A percentile compares a stretch with the other conserved stretches of the same genome.
Conservation (phyloP, 2,113 vertebrate genomes). For the Xiphophorus couchianus region DNA sequence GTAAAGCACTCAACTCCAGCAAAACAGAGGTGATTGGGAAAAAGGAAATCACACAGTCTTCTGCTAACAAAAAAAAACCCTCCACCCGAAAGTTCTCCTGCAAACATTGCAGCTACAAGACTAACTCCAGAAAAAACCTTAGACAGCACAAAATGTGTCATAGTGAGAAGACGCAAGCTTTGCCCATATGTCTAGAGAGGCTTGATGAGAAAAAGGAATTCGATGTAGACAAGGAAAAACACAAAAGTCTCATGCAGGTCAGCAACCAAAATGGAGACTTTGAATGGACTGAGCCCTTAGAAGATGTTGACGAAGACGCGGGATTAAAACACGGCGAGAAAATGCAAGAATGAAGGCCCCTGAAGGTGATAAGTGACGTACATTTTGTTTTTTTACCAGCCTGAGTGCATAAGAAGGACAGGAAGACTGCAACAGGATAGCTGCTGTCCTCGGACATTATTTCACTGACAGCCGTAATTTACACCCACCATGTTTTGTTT, state of each 20-base stretch:
- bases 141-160: conserved; percentile 15
- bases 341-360: neutral
- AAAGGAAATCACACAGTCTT: neutral
- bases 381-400: neutral
- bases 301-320: conserved; percentile 10
- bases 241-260: neutral
- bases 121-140: accelerated
- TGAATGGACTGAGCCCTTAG: conserved; percentile 44
- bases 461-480: neutral
- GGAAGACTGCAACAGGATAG: neutral
- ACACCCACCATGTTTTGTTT: no score
- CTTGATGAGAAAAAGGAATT: conserved; percentile 7
- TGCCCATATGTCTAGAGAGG: conserved; percentile 32
- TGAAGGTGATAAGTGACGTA: neutral
- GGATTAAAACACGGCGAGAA: no score
- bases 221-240: conserved; percentile 10
- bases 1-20: neutral
- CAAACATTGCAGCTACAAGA: conserved; percentile 4
- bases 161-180: conserved; percentile 8
- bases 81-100: neutral
- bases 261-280: neutral
- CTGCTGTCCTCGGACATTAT: neutral
- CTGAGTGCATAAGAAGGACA: neutral
- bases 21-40: neutral
- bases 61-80: neutral